Conservation (phyloP, 2,113 vertebrate species). For the Barbus barbus region DNA sequence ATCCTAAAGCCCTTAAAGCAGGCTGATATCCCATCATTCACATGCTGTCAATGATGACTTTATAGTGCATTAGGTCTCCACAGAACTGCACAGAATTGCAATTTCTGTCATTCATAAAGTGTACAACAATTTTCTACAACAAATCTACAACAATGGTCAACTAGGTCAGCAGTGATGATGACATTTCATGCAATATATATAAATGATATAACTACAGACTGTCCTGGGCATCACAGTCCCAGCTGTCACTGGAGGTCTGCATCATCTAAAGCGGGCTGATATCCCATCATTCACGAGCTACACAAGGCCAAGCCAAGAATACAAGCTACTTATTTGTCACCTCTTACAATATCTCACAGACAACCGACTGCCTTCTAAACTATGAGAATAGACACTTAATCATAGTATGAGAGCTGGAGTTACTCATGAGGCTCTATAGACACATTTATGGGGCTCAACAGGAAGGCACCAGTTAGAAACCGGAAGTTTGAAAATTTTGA, state of each 20-base stretch:
- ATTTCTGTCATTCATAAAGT: not conserved
- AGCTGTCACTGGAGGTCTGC: not conserved
- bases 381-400: slow-evolving; percentile 17
- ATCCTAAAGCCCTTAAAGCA: too few species aligned
- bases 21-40: too few species aligned
- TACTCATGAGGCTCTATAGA: not conserved
- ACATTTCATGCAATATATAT: not conserved
- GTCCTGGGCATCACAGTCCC: not conserved
- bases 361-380: not conserved
- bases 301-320: not conserved
- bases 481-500: not conserved
- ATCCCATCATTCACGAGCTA: not conserved
- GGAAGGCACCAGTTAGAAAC: not conserved
- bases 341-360: slow-evolving; percentile 4
- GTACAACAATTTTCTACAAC: too few species aligned
- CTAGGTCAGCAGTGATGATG: not conserved
- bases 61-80: not conserved
- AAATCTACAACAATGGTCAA: not conserved
- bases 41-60: too few species aligned
- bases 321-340: slow-evolving; percentile 13
- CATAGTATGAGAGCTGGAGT: not conserved
- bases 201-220: not conserved
- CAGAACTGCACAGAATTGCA: not conserved
- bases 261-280: not conserved
- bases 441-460: not conserved